phyloP scores from a whole-genome alignment of 2,113 vertebrate species.

The Plecotus auritus region DNA sequence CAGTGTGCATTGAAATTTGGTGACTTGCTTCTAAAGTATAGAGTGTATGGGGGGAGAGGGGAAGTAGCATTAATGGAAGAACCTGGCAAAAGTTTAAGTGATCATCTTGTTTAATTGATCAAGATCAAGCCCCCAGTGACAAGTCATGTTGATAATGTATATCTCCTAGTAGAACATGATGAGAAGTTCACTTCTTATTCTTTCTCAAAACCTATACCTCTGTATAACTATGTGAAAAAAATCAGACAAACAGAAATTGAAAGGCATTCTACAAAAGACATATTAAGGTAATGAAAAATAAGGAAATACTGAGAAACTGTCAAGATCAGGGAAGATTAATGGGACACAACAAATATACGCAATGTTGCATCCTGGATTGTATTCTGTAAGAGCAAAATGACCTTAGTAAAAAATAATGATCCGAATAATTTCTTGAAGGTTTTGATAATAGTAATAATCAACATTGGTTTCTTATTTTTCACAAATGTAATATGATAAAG shows the following conservation, averaged over 20 bases:
- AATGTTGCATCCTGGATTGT: background rate
- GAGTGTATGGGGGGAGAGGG: background rate
- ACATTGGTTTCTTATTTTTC: background rate
- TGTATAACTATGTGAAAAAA: background rate
- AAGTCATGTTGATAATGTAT: background rate
- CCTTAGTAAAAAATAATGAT: background rate
- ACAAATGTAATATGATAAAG: background rate
- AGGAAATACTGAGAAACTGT: background rate
- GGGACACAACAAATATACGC: background rate
- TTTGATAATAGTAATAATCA: background rate
- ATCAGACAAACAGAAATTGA: background rate
- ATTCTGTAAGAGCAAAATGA: background rate
- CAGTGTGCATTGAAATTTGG: background rate
- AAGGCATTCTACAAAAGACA: background rate
- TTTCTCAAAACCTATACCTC: background rate
- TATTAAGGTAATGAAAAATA: background rate
- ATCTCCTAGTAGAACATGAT: background rate
- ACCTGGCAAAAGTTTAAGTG: background rate
- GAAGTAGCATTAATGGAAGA: background rate
- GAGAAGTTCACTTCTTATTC: background rate
- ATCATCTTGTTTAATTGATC: background rate
- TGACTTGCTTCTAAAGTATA: background rate
- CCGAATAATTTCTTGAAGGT: background rate
- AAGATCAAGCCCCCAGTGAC: background rate
- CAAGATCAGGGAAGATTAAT: background rate